Percentiles rank a stretch among this genome's conserved stretches.
Conservation (phyloP, 2,113 vertebrate genomes). For the Empidonax traillii region DNA sequence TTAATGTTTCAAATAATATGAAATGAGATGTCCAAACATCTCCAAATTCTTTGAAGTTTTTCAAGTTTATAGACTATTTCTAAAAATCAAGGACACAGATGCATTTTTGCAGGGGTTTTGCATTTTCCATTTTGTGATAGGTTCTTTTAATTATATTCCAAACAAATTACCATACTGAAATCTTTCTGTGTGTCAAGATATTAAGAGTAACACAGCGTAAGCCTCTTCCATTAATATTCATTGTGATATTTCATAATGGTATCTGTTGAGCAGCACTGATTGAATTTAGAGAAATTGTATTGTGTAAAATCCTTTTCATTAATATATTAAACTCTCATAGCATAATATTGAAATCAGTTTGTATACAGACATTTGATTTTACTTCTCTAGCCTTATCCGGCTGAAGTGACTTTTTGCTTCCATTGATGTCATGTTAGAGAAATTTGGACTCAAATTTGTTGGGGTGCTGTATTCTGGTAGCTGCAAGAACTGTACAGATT, state of each 20-base stretch:
- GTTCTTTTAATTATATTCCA: background rate
- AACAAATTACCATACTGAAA: background rate
- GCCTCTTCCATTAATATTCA: background rate
- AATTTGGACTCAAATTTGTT: background rate
- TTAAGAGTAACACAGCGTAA: background rate
- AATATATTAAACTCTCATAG: background rate
- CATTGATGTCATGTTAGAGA: background rate
- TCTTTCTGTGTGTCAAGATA: background rate
- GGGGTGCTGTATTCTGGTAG: background rate
- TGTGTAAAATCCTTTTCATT: conserved; percentile 33
- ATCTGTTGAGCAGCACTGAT: conserved; percentile 5
- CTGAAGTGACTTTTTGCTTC: background rate
- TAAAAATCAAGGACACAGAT: background rate
- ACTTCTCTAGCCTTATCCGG: background rate
- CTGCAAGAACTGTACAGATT: background rate
- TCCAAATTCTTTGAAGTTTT: background rate
- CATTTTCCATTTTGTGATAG: background rate
- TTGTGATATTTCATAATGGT: background rate
- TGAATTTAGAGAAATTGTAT: conserved; percentile 31
- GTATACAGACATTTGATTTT: background rate
- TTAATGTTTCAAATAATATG: background rate
- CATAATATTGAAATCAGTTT: background rate
- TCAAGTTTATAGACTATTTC: background rate
- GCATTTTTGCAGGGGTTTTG: background rate
- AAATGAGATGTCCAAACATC: background rate